A percentile compares a stretch with the other conserved stretches of the same genome.
phyloP scores from a whole-genome alignment of 2,888 invertebrate genomes.

The Merodon equestris region DNA sequence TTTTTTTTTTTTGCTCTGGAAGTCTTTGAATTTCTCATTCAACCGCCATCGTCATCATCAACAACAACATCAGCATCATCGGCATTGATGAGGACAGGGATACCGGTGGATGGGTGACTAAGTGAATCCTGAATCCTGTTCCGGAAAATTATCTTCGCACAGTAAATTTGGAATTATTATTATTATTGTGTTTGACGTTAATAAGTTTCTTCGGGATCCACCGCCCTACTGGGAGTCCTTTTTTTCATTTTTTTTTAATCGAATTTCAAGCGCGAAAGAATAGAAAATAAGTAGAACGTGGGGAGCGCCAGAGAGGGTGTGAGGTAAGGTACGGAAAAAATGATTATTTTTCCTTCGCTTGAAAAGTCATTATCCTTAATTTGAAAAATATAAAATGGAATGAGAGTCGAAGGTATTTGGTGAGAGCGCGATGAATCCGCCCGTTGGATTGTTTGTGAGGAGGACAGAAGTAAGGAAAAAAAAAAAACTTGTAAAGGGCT shows the following conservation, averaged over 20 bases:
- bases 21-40: constrained; percentile 61
- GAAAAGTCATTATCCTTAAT: constrained; percentile 68
- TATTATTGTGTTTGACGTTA: constrained; percentile 69
- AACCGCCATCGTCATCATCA: constrained; percentile 54
- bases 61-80: too few species aligned
- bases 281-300: neutral
- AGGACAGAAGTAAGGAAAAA: neutral
- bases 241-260: constrained; percentile 18
- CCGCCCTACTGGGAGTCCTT: constrained; percentile 23
- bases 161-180: constrained; percentile 67
- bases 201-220: constrained; percentile 59
- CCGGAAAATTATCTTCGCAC: constrained; percentile 67
- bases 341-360: constrained; percentile 64
- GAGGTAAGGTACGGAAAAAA: constrained; percentile 47
- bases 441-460: constrained; percentile 45
- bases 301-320: constrained; percentile 30
- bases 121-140: constrained; percentile 24
- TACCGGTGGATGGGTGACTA: too few species aligned
- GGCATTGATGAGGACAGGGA: constrained; percentile 50
- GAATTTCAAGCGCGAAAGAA: constrained; percentile 58
- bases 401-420: neutral
- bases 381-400: constrained; percentile 43
- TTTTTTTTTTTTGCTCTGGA: constrained; percentile 4
- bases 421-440: constrained; percentile 30
- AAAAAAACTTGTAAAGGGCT: constrained; percentile 13